These are phyloP conservation scores for Drosophila merina DNA, from an alignment of 2,888 invertebrate species.

Conservation along the genomic window DNA sequence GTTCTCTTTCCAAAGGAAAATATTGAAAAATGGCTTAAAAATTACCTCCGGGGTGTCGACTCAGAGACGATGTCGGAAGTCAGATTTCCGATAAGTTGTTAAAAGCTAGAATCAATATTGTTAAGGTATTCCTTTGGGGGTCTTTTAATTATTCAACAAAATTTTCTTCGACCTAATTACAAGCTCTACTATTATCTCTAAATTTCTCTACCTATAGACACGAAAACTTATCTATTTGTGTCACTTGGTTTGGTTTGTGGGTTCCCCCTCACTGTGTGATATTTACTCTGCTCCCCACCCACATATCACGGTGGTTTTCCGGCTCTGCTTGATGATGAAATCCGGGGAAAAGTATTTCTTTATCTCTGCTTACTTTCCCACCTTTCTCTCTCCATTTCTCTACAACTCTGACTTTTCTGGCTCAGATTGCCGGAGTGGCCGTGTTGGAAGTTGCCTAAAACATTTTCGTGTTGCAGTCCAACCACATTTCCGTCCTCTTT, in stretches of 20 bases:
- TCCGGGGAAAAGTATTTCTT: constrained; percentile 3
- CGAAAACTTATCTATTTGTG: constrained; percentile 61
- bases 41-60: constrained; percentile 17
- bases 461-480: constrained; percentile 54
- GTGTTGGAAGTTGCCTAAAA: constrained; percentile 57
- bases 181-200: constrained; percentile 13
- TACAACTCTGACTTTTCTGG: constrained; percentile 1
- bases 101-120: neutral
- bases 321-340: constrained; percentile 30
- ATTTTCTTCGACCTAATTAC: constrained; percentile 18
- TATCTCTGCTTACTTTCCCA: constrained; percentile 36
- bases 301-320: constrained; percentile 43
- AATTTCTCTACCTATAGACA: constrained; percentile 6
- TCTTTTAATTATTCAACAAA: neutral
- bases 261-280: constrained; percentile 19
- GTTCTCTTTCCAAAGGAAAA: constrained; percentile 28
- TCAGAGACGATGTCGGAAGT: constrained; percentile 23
- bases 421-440: constrained; percentile 43
- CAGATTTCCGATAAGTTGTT: constrained; percentile 27
- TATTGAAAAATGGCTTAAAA: constrained; percentile 66
- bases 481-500: constrained; percentile 26
- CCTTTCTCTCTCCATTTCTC: neutral
- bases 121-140: neutral
- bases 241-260: constrained; percentile 56
- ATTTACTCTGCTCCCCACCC: constrained; percentile 38